Percentiles rank a stretch among this genome's conserved stretches.
These are phyloP conservation scores for Bergia sp. DNA, from an alignment of 92 coral and sea anemone species.

Conservation along the genomic window DNA sequence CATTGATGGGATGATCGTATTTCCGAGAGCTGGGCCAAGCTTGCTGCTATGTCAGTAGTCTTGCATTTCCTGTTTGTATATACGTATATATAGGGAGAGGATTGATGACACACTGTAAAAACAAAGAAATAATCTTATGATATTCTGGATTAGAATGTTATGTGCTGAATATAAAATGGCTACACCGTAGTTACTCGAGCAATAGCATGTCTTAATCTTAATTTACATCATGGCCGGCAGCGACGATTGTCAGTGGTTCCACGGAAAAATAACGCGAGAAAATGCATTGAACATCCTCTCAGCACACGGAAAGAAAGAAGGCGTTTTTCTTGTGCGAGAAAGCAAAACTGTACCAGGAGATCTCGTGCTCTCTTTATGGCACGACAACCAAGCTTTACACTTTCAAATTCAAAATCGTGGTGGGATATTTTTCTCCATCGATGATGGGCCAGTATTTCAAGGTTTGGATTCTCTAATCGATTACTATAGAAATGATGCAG, in stretches of 20 bases:
- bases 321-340: conserved; percentile 93
- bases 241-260: conserved; percentile 83
- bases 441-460: conserved; percentile 94
- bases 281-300: conserved; percentile 77
- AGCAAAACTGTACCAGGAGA: conserved; percentile 86
- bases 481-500: conserved; percentile 90
- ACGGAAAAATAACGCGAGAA: conserved; percentile 92
- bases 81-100: conserved; percentile 3
- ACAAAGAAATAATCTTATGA: neutral
- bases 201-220: conserved; percentile 33
- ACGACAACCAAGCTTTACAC: conserved; percentile 86
- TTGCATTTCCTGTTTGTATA: conserved; percentile 42
- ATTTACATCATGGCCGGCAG: conserved; percentile 41
- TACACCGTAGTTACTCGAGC: neutral
- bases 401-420: conserved; percentile 95
- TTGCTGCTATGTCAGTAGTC: conserved; percentile 8
- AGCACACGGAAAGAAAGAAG: conserved; percentile 88
- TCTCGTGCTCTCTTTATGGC: conserved; percentile 93
- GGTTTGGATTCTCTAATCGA: conserved; percentile 89
- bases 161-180: neutral
- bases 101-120: conserved; percentile 28
- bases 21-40: conserved; percentile 12
- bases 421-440: conserved; percentile 83
- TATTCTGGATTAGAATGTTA: neutral
- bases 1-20: conserved; percentile 19